Evolutionary conservation across 2,797 vertebrate species (phyloP).

Genomic region (Vespertilio murinus): DNA sequence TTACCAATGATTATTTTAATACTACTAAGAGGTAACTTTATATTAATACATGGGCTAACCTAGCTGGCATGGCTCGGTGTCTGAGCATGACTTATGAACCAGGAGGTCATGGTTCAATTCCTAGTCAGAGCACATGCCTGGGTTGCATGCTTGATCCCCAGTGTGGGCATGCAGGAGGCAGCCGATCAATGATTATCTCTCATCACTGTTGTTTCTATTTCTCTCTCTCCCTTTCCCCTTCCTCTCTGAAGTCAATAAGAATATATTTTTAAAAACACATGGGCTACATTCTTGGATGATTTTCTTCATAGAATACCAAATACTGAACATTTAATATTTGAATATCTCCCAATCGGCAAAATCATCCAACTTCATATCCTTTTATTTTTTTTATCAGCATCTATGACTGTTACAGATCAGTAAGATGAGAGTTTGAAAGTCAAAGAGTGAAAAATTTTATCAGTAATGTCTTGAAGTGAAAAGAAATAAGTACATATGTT

Average conservation of each 20-base stretch:
- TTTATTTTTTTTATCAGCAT: not conserved
- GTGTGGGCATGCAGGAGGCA: no score
- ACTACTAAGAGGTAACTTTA: not conserved
- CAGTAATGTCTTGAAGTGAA: not conserved
- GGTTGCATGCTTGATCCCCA: no score
- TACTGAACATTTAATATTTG: not conserved
- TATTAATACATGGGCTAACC: not conserved
- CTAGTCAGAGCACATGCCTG: no score
- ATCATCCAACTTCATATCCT: not conserved
- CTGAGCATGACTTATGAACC: no score
- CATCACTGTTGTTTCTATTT: no score
- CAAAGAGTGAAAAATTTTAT: not conserved
- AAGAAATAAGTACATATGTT: not conserved
- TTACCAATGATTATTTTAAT: slow-evolving; percentile 18
- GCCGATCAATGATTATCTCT: no score
- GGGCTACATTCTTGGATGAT: not conserved
- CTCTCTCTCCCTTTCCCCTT: no score
- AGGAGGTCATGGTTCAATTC: no score
- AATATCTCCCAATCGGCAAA: slow-evolving; percentile 20
- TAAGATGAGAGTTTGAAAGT: not conserved
- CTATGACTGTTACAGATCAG: not conserved
- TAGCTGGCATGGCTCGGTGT: no score
- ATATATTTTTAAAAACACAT: not conserved
- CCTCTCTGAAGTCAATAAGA: no score
- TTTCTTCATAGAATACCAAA: slow-evolving; percentile 32